Percentiles rank a stretch among this genome's conserved stretches.
Evolutionary conservation across 2,113 vertebrate genomes (phyloP).

Genomic region (Prietella phreatophila): DNA sequence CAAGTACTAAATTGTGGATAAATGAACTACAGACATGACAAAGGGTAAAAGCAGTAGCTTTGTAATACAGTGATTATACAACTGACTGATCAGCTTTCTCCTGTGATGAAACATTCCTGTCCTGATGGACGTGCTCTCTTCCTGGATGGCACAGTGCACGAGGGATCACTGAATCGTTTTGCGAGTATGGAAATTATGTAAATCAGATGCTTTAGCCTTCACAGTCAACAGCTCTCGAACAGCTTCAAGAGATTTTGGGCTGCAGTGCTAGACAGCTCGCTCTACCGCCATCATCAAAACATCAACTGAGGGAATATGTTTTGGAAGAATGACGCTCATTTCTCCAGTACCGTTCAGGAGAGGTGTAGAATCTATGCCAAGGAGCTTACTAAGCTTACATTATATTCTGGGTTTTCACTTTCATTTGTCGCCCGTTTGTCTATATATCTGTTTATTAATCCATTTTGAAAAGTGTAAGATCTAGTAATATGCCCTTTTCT

Average conservation of each 20-base stretch:
- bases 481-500: neutral
- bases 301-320: neutral
- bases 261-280: neutral
- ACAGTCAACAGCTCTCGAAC: neutral
- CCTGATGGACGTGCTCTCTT: neutral
- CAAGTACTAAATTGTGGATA: neutral
- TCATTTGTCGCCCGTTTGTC: neutral
- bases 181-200: conserved; percentile 9
- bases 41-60: too few relatives aligned
- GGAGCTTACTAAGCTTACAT: neutral
- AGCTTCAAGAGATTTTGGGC: neutral
- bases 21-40: neutral
- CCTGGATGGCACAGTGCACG: neutral
- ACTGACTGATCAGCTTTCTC: neutral
- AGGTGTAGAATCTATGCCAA: neutral
- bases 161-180: neutral
- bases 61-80: too few relatives aligned
- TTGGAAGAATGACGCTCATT: neutral
- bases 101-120: neutral
- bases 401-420: neutral
- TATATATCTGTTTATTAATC: neutral
- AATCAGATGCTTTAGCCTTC: neutral
- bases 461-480: neutral
- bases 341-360: neutral
- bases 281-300: neutral